Evolutionary conservation across 2,888 invertebrate genomes (phyloP).

Genomic region (Acanthococcus lagerstroemiae): DNA sequence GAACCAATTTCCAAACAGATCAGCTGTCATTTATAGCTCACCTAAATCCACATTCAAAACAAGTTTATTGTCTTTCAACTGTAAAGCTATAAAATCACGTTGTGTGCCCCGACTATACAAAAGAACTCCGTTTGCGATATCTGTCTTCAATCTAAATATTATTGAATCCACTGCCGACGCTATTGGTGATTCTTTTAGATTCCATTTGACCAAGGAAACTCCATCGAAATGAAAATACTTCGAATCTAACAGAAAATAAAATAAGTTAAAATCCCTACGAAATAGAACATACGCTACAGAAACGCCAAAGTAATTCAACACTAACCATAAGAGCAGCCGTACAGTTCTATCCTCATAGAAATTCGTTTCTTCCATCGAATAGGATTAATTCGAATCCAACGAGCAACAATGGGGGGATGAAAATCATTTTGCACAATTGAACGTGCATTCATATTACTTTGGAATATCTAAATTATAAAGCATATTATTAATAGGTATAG

Average conservation of each 20-base stretch:
- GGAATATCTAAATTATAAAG: slow-evolving; percentile 98
- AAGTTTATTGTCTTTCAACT: slow-evolving; percentile 79
- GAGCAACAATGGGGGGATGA: slow-evolving; percentile 92
- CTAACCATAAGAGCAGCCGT: slow-evolving; percentile 89
- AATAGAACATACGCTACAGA: too few species aligned
- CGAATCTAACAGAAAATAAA: too few species aligned
- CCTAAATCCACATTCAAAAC: slow-evolving; percentile 82
- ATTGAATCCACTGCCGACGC: slow-evolving; percentile 75
- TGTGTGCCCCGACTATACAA: slow-evolving; percentile 81
- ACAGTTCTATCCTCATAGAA: slow-evolving; percentile 87
- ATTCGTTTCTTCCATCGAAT: slow-evolving; percentile 93
- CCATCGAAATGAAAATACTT: slow-evolving; percentile 81
- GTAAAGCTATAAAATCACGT: slow-evolving; percentile 84
- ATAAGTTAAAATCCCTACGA: too few species aligned
- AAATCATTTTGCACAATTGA: slow-evolving; percentile 74
- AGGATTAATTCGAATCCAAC: slow-evolving; percentile 87
- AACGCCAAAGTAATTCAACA: too few species aligned
- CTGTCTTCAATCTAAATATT: slow-evolving; percentile 85
- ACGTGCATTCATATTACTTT: slow-evolving; percentile 82
- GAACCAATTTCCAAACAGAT: too few species aligned
- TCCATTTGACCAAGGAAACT: slow-evolving; percentile 63
- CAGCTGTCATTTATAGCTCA: slow-evolving; percentile 40
- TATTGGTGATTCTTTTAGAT: slow-evolving; percentile 69
- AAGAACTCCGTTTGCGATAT: slow-evolving; percentile 75
- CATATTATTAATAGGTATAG: too few species aligned